phyloP scores from a whole-genome alignment of 2,888 invertebrate genomes.

The Apamea sordens region DNA sequence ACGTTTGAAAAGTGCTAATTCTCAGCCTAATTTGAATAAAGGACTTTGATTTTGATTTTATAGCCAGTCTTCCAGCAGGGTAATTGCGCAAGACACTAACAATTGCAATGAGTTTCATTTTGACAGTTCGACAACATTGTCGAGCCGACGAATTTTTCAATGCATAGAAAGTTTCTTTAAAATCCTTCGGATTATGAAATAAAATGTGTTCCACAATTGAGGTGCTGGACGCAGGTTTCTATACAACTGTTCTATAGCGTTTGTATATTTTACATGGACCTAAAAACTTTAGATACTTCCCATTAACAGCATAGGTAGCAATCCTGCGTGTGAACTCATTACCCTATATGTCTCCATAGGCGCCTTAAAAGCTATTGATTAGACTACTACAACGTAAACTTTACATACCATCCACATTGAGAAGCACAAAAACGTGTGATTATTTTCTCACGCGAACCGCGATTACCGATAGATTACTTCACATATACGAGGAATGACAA shows the following conservation, averaged over 20 bases:
- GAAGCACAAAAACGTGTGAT: constrained; percentile 31
- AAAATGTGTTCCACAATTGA: no score
- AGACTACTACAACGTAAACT: constrained; percentile 1
- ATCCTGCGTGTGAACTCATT: background rate
- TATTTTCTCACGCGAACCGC: constrained; percentile 36
- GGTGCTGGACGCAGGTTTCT: no score
- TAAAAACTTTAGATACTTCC: background rate
- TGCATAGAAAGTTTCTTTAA: no score
- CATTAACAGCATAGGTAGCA: background rate
- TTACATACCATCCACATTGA: constrained; percentile 5
- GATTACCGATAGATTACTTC: constrained; percentile 24
- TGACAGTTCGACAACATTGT: background rate
- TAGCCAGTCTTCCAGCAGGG: no score
- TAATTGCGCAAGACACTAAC: background rate
- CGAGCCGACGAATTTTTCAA: no score
- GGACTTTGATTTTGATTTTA: no score
- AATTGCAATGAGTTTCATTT: no score
- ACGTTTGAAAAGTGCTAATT: no score
- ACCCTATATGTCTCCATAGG: background rate
- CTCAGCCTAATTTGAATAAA: no score
- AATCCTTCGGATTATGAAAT: no score
- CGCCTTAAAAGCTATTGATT: constrained; percentile 7
- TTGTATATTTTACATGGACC: background rate
- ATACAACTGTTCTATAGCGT: no score
- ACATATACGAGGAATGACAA: constrained; percentile 33